These are phyloP conservation scores for Steatornis caripensis DNA, from an alignment of 2,113 vertebrate species.

Conservation along the genomic window DNA sequence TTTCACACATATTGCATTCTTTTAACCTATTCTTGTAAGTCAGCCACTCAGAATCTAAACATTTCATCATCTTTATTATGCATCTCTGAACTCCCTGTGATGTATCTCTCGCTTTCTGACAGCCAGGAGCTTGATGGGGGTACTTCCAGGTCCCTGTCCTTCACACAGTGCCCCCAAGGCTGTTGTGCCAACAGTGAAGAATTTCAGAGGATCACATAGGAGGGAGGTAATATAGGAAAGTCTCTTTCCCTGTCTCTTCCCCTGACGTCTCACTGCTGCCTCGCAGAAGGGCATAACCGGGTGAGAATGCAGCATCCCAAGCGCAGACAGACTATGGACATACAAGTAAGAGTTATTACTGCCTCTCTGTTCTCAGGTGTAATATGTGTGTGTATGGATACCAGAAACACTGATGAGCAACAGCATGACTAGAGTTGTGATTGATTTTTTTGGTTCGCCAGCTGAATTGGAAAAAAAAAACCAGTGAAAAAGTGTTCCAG, in stretches of 20 bases:
- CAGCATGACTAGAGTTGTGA: background rate
- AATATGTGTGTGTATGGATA: background rate
- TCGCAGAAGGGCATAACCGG: background rate
- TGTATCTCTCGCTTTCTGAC: constrained; percentile 8
- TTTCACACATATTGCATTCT: constrained; percentile 17
- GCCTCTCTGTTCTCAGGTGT: background rate
- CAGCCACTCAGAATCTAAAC: background rate
- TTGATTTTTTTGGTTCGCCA: background rate
- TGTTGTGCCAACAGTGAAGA: background rate
- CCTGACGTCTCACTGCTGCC: background rate
- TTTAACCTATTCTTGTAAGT: constrained; percentile 38
- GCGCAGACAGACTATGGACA: background rate
- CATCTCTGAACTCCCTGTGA: background rate
- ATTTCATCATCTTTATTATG: constrained; percentile 39
- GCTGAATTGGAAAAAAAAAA: background rate
- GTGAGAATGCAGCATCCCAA: background rate
- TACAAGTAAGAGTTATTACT: background rate
- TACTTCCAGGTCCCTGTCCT: background rate
- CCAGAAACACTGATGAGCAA: background rate
- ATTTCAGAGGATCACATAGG: background rate
- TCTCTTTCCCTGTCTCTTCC: background rate
- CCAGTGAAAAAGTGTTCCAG: background rate
- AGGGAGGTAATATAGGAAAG: background rate
- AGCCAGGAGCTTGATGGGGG: background rate
- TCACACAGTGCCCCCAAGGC: background rate